Conservation (phyloP, 1,140 invertebrate genomes). For the Drosophila trapezifrons region DNA sequence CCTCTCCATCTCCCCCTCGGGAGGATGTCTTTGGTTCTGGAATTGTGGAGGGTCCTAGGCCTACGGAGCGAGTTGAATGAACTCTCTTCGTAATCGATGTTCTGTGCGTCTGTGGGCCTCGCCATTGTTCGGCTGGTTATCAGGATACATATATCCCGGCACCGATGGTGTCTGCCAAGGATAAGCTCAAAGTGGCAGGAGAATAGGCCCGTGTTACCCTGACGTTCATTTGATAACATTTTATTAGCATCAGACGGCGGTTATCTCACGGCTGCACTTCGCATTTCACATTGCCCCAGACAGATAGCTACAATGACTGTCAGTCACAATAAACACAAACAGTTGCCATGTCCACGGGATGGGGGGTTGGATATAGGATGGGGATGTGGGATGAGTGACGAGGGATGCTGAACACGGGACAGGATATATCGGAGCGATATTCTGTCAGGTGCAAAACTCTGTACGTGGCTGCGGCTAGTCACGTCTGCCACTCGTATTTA, state of each 20-base stretch:
- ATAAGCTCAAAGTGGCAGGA: conserved; percentile 57
- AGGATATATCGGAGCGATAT: conserved; percentile 34
- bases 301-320: conserved; percentile 34
- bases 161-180: conserved; percentile 35
- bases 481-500: conserved; percentile 42
- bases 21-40: conserved; percentile 6
- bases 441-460: conserved; percentile 37
- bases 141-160: conserved; percentile 25
- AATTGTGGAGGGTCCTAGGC: conserved; percentile 4
- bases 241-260: conserved; percentile 64
- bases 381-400: too few relatives aligned
- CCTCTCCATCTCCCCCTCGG: neutral
- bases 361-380: neutral
- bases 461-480: conserved; percentile 46
- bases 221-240: conserved; percentile 75
- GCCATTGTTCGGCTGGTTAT: conserved; percentile 21
- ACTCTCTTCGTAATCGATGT: conserved; percentile 30
- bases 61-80: conserved; percentile 37
- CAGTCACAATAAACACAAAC: conserved; percentile 49
- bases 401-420: neutral
- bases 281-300: conserved; percentile 23
- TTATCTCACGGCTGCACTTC: conserved; percentile 51
- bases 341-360: conserved; percentile 9
- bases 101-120: conserved; percentile 14
- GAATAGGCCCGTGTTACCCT: conserved; percentile 51